Evolutionary conservation across 2,797 vertebrate species (phyloP).

Genomic region (Balearica regulorum): DNA sequence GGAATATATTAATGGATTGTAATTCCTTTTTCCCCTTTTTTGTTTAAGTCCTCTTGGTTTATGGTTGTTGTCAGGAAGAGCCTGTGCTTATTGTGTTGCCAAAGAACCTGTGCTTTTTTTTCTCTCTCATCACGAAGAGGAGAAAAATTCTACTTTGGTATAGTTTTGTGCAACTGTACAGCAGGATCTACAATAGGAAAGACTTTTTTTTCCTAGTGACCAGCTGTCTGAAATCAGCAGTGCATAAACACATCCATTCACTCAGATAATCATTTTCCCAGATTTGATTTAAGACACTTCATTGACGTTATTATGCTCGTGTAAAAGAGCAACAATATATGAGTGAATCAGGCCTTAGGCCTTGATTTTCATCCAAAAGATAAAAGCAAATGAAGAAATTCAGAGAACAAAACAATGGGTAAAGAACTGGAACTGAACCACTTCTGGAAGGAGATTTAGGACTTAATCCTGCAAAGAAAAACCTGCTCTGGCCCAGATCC

Average conservation of each 20-base stretch:
- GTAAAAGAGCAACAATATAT: neutral
- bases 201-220: neutral
- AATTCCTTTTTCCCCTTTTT: neutral
- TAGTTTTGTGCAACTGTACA: neutral
- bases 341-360: neutral
- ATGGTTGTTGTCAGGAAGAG: neutral
- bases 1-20: neutral
- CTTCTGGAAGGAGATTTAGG: conserved; percentile 22
- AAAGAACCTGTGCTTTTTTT: neutral
- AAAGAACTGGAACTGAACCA: neutral
- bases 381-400: conserved; percentile 37
- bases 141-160: neutral
- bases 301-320: neutral
- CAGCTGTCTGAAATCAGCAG: neutral
- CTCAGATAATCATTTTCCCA: neutral
- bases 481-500: conserved; percentile 9
- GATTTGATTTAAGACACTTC: neutral
- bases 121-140: neutral
- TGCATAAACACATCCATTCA: neutral
- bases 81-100: neutral
- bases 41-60: neutral
- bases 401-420: neutral
- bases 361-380: conserved; percentile 27
- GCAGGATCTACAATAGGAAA: neutral
- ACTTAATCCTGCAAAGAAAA: conserved; percentile 6